Base-by-base conservation (phyloP, 2,888 invertebrate genomes). In the Euspilapteryx auroguttella region DNA sequence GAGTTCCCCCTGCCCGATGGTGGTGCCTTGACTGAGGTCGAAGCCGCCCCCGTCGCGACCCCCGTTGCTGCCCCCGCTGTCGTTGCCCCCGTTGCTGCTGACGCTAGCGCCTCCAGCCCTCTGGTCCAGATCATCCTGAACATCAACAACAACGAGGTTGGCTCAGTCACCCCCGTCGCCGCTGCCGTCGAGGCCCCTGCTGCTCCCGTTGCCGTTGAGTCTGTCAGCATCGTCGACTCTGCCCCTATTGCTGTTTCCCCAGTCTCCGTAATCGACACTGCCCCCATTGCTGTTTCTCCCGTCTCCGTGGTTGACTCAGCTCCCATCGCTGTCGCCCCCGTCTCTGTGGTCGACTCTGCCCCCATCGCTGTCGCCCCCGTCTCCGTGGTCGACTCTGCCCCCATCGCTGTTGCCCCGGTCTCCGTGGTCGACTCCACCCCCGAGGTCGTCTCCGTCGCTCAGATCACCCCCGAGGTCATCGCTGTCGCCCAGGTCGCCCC, bases 71-170 rank as follows among this genome's bases (percentile, higher is more conserved):
- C 34, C 21, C 32, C 37, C 14, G 37, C 34, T 14, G 32, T 35
- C 10, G 32, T 37, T 21, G 20, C 37, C 21, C 34, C 31, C 28
- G 27, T 41, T 25, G 25, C 35, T 13, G 24, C 38, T 8, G 35
- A 29, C 4, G 24, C 10, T n/a, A 12, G 14, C 21, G 3, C 12
- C 12, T n/a, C 28, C 32, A 37, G 38, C 28, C 38, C 49, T 4
- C 33, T 49, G 21, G 36, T 55, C 25, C 49, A 53, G 36, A 48
- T 53, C 34, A 48, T 51, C 40, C 21, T 53, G 25, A 55, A 52
- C 38, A 43, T 53, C 36, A 45, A 50, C 36, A 36, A 31, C 21
- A 27, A 34, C 21, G 30, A 30, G 10, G 36, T 32, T 11, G 31
- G 14, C 13, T 25, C 21, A 17, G 15, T 21, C 12, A 10, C 15